Conservation (phyloP, 2,797 vertebrate genomes). For the Chanos chanos region DNA sequence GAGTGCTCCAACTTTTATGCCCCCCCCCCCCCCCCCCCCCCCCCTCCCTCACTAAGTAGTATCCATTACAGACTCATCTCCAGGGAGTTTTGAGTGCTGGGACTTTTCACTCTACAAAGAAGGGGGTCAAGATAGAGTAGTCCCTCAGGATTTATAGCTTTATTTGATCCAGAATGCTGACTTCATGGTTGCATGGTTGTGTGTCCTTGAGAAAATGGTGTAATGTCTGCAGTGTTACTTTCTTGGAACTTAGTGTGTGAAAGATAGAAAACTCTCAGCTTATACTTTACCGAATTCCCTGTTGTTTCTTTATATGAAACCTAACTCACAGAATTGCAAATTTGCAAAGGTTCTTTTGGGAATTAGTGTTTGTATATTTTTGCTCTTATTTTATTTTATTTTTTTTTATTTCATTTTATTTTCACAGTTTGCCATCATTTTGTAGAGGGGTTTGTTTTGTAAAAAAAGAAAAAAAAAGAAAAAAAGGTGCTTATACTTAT, state of each 20-base stretch:
- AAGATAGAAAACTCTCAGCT: slow-evolving; percentile 7
- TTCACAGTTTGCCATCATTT: slow-evolving; percentile 20
- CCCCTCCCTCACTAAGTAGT: slow-evolving; percentile 27
- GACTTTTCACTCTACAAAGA: slow-evolving; percentile 35
- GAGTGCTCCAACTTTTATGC: slow-evolving; percentile 22
- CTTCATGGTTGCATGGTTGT: slow-evolving; percentile 32
- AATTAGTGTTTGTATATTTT: background rate
- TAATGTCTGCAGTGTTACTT: slow-evolving; percentile 23
- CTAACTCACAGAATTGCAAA: slow-evolving; percentile 3
- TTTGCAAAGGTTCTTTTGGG: background rate
- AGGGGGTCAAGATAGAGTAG: slow-evolving; percentile 37
- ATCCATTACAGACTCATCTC: slow-evolving; percentile 43
- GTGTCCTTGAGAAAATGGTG: slow-evolving; percentile 31
- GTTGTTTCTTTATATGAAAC: background rate
- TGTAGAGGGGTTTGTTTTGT: slow-evolving; percentile 11
- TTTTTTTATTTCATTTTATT: background rate
- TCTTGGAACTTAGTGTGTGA: background rate
- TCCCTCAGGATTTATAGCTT: slow-evolving; percentile 31
- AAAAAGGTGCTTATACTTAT: too few relatives aligned
- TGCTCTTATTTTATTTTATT: background rate
- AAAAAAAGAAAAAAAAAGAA: too few relatives aligned
- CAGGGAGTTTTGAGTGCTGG: slow-evolving; percentile 37
- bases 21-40: slow-evolving; percentile 28
- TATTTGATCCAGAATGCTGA: slow-evolving; percentile 35
- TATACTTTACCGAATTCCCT: slow-evolving; percentile 2